These are phyloP conservation scores for Tenthredo amoena DNA, from an alignment of 2,888 invertebrate genomes.

Conservation along the genomic window DNA sequence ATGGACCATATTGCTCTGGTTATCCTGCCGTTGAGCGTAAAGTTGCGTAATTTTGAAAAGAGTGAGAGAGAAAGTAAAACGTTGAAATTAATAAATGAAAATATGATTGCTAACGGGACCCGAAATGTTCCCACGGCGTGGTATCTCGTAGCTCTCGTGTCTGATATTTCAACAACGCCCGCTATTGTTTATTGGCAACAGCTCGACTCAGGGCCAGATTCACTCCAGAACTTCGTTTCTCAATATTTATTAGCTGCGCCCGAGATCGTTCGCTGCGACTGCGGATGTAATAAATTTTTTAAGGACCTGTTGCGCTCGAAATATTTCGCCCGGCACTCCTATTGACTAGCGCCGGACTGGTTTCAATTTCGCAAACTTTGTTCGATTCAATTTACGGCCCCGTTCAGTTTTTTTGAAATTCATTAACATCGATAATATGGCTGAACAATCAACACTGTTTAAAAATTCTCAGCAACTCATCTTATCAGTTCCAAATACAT, in stretches of 20 bases:
- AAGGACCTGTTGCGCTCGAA: constrained; percentile 42
- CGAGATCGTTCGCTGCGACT: constrained; percentile 19
- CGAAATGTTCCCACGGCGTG: constrained; percentile 58
- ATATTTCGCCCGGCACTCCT: constrained; percentile 11
- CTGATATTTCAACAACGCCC: constrained; percentile 62
- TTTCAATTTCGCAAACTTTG: constrained; percentile 28
- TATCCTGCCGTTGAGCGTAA: not conserved
- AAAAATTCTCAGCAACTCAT: not conserved
- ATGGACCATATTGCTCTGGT: not conserved
- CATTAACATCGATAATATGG: not conserved
- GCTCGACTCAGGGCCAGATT: constrained; percentile 50
- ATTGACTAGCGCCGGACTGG: constrained; percentile 25
- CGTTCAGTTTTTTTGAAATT: not conserved
- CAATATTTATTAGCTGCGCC: constrained; percentile 45
- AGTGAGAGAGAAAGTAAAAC: not conserved
- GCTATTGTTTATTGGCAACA: constrained; percentile 62
- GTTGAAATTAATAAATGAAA: constrained; percentile 13
- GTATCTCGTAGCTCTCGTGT: constrained; percentile 47
- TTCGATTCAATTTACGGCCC: not conserved
- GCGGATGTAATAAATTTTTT: constrained; percentile 49
- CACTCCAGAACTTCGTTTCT: constrained; percentile 53
- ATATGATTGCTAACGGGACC: constrained; percentile 35
- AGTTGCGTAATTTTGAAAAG: constrained; percentile 17
- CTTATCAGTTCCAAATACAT: not conserved
- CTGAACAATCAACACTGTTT: not conserved